Conservation (phyloP, 2,113 vertebrate species). For the Leptobrachium leishanense region DNA sequence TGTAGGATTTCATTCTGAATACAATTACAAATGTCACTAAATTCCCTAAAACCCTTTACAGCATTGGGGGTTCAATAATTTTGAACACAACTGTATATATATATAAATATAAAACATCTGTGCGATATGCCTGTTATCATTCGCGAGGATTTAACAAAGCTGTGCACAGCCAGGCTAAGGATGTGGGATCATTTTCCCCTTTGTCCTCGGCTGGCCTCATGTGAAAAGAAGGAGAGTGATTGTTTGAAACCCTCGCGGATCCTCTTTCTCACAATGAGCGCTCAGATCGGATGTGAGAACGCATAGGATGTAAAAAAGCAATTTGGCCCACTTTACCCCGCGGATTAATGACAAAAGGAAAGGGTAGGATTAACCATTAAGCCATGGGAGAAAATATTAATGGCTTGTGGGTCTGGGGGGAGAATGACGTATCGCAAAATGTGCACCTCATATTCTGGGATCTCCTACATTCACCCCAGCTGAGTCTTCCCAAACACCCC, state of each 20-base stretch:
- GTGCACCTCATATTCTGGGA: too few relatives aligned
- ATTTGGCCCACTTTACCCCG: not conserved
- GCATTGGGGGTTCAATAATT: too few relatives aligned
- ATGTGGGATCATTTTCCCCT: conserved; percentile 12
- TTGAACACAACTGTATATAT: too few relatives aligned
- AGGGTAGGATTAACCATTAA: not conserved
- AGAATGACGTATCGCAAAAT: too few relatives aligned
- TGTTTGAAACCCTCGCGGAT: not conserved
- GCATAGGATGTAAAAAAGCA: conserved; percentile 13
- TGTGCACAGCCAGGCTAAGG: not conserved
- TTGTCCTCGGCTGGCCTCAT: conserved; percentile 27
- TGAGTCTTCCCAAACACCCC: too few relatives aligned
- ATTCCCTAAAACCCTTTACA: too few relatives aligned
- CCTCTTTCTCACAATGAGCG: conserved; percentile 15
- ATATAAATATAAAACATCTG: not conserved
- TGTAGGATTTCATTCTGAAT: too few relatives aligned
- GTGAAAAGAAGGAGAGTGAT: conserved; percentile 12
- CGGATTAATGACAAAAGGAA: not conserved
- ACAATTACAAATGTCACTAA: too few relatives aligned
- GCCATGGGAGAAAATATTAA: not conserved
- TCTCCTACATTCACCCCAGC: too few relatives aligned
- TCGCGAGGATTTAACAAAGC: not conserved
- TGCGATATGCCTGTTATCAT: not conserved
- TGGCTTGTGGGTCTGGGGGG: too few relatives aligned
- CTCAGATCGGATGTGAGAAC: conserved; percentile 10